These are phyloP conservation scores for Temnothorax longispinosus DNA, from an alignment of 1,140 invertebrate species.

Conservation along the genomic window DNA sequence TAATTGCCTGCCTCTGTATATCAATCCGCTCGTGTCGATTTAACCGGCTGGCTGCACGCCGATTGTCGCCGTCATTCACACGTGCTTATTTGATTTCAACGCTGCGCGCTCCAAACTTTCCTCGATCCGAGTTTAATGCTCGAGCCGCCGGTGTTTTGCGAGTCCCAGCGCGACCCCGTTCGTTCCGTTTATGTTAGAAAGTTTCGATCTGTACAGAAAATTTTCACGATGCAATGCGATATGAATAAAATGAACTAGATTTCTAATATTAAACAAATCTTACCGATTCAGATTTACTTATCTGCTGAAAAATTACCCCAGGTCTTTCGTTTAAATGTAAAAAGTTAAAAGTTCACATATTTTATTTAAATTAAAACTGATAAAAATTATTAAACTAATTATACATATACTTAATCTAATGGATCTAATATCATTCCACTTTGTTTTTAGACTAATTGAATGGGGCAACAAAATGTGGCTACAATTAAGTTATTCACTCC, in stretches of 20 bases:
- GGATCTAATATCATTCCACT: too few species aligned
- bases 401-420: not conserved
- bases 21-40: not conserved
- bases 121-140: not conserved
- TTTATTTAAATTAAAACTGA: not conserved
- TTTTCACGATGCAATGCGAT: not conserved
- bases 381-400: not conserved
- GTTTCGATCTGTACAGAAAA: slow-evolving; percentile 2
- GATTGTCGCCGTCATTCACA: not conserved
- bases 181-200: not conserved
- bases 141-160: not conserved
- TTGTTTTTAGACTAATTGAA: not conserved
- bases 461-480: not conserved
- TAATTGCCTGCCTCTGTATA: not conserved
- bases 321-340: not conserved
- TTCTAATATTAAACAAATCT: not conserved
- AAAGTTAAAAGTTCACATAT: not conserved
- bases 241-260: not conserved
- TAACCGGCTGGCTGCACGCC: not conserved
- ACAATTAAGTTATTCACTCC: not conserved
- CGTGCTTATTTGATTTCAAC: slow-evolving; percentile 25
- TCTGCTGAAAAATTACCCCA: not conserved
- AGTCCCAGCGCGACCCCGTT: too few species aligned
- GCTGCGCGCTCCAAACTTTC: not conserved
- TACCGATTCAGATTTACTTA: not conserved